A percentile compares a stretch with the other conserved stretches of the same genome.
These are phyloP conservation scores for Pectinophora gossypiella DNA, from an alignment of 1,140 invertebrate species.

Conservation along the genomic window DNA sequence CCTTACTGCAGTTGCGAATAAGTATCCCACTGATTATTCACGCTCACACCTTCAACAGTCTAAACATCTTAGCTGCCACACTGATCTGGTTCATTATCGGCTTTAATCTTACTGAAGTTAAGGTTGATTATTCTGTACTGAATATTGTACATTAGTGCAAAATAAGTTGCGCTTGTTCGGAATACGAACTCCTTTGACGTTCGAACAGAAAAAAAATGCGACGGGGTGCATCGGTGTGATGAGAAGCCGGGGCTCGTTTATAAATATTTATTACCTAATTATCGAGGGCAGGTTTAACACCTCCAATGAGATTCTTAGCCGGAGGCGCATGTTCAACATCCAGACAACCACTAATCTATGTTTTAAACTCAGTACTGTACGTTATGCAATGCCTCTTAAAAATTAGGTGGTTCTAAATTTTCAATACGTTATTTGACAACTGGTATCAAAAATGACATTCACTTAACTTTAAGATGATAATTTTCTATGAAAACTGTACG, in stretches of 20 bases:
- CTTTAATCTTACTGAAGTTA: not conserved
- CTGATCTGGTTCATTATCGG: no score
- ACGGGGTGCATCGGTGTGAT: slow-evolving; percentile 27
- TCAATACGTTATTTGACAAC: no score
- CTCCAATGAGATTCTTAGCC: slow-evolving; percentile 30
- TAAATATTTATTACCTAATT: slow-evolving; percentile 71
- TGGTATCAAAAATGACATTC: no score
- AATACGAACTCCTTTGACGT: slow-evolving; percentile 36
- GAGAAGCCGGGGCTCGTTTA: slow-evolving; percentile 46
- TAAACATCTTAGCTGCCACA: no score
- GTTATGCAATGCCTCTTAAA: no score
- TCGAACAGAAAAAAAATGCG: slow-evolving; percentile 33
- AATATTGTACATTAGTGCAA: not conserved
- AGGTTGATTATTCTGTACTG: not conserved
- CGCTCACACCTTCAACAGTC: slow-evolving; percentile 10
- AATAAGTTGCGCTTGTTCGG: slow-evolving; percentile 1
- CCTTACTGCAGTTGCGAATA: slow-evolving; percentile 44
- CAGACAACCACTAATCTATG: slow-evolving; percentile 22
- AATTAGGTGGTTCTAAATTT: no score
- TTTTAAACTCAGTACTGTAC: slow-evolving; percentile 20
- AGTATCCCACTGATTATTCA: slow-evolving; percentile 50
- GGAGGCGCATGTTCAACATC: slow-evolving; percentile 22
- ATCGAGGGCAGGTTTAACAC: slow-evolving; percentile 42
- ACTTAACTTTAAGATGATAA: no score
- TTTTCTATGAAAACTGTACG: no score